Conservation (phyloP, 2,113 vertebrate genomes). For the Hippocampus zosterae region DNA sequence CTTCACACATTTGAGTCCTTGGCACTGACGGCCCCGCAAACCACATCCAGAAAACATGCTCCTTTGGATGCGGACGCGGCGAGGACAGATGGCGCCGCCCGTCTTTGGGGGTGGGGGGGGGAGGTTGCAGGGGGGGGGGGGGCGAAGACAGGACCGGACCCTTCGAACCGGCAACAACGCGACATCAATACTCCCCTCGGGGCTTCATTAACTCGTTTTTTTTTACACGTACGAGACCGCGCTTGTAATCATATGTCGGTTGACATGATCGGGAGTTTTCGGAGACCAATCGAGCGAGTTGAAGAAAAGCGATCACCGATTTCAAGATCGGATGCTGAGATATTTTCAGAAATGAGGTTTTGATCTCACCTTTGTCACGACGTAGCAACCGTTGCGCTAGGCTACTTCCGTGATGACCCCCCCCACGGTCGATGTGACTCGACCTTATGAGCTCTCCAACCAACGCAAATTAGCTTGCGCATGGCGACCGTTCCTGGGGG, state of each 20-base stretch:
- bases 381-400: no score
- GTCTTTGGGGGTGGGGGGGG: slow-evolving; percentile 49
- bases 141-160: slow-evolving; percentile 17
- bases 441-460: no score
- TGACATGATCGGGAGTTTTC: no score
- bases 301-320: no score
- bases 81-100: slow-evolving; percentile 67
- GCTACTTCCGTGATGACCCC: no score
- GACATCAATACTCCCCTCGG: slow-evolving; percentile 21
- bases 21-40: slow-evolving; percentile 47
- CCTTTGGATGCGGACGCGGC: slow-evolving; percentile 62
- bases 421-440: no score
- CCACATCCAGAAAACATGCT: slow-evolving; percentile 58
- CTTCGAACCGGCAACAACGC: slow-evolving; percentile 8
- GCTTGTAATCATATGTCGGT: not conserved
- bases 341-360: no score
- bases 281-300: no score
- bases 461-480: no score
- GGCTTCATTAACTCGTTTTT: slow-evolving; percentile 39
- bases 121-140: slow-evolving; percentile 19
- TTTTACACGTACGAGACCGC: slow-evolving; percentile 11
- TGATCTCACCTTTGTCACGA: no score
- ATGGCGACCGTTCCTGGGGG: no score
- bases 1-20: slow-evolving; percentile 68
- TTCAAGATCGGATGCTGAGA: no score